Base-by-base conservation (phyloP, 1,140 invertebrate species). In the Drosophila sp. region DNA sequence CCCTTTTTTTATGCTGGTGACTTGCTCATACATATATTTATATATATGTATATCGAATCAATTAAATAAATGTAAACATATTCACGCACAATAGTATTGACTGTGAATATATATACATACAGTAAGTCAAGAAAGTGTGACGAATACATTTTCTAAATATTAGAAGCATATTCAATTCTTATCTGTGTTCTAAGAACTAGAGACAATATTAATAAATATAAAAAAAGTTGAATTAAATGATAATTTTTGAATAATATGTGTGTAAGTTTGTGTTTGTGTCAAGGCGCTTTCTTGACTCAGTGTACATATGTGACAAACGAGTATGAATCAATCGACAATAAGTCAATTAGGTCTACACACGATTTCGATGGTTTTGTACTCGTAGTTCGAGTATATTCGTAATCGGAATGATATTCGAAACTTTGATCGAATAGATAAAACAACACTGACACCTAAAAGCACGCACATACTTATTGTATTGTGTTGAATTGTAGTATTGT, bases 391-490 rank as follows among this genome's bases (percentile, higher is more conserved):
- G 4, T 38, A 38, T 38, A 18, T 46, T 48, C 25, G 46, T 6
- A n/a, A n/a, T 13, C 46, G n/a, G 46, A 48, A 48, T 48, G 13
- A 29, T 50, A 50, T 13, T 45, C 21, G 43, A 45, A 45, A 25
- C 18, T 14, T 50, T 14, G 46, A 50, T 50, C 46, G 46, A 50
- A 32, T 14, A 14, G 46, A 32, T 50, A 29, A 50, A 29, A 50
- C 46, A 43, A 48, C 46, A 63, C 34, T 34, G 40, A 63, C 46
- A 51, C 46, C 51, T 25, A 51, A n/a, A 63, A 63, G 59, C 59
- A 63, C 59, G 40, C 40, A 46, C 43, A n/a, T 61, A 61, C 8
- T 11, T 53, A 43, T 21, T 53, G 51, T 21, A 21, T 21, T 21
- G 21, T 21, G 4, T 21, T 21, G 21, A 2, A 29, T 29, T 29